Percentiles rank a stretch among this genome's conserved stretches.
Conservation (phyloP, 1,140 invertebrate species). For the Drosophila teissieri region DNA sequence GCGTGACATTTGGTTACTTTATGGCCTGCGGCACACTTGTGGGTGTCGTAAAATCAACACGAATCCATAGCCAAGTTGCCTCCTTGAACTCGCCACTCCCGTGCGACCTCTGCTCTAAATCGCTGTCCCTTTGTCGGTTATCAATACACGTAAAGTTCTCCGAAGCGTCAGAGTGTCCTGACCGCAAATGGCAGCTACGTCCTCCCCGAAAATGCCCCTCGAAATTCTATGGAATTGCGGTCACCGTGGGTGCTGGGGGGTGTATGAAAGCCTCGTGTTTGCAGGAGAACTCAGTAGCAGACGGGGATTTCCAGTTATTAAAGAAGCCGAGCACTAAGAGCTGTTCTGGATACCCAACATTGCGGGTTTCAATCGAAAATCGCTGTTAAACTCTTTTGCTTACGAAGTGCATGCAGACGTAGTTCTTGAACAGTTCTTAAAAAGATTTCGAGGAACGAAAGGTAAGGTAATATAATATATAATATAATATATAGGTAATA, state of each 20-base stretch:
- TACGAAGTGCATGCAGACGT: no score
- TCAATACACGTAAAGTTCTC: conserved; percentile 47
- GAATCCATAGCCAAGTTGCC: conserved; percentile 23
- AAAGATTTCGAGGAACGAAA: no score
- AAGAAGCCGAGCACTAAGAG: conserved; percentile 23
- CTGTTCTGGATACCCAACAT: not conserved
- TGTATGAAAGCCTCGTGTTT: not conserved
- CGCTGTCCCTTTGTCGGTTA: conserved; percentile 55
- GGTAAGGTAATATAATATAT: no score
- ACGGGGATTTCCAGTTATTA: conserved; percentile 36
- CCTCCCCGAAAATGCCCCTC: conserved; percentile 19
- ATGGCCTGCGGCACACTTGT: conserved; percentile 76
- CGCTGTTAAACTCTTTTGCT: not conserved
- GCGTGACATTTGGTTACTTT: conserved; percentile 67
- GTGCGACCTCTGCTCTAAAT: conserved; percentile 10
- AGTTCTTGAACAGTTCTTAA: no score
- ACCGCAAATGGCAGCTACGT: conserved; percentile 59
- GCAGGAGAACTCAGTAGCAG: conserved; percentile 12
- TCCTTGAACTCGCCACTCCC: not conserved
- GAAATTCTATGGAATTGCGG: conserved; percentile 50
- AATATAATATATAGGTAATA: no score
- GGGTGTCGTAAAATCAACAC: conserved; percentile 79
- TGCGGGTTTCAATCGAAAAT: not conserved
- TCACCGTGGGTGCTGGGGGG: not conserved
- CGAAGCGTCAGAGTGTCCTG: conserved; percentile 47